A percentile compares a stretch with the other conserved stretches of the same genome.
phyloP scores from a whole-genome alignment of 2,797 vertebrate species.

The Aeoliscus strigatus region DNA sequence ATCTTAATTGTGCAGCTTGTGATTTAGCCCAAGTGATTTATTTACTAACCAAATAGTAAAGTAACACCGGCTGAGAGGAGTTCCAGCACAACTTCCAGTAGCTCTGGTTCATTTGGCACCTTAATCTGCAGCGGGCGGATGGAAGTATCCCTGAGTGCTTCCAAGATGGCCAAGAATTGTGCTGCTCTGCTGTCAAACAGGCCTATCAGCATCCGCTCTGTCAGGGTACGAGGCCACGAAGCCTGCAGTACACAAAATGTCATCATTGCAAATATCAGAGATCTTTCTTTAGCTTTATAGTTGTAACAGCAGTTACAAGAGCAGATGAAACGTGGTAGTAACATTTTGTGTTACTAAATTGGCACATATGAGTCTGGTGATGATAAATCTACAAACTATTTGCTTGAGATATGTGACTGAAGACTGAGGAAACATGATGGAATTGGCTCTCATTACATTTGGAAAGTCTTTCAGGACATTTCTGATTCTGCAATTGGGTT shows the following conservation, averaged over 20 bases:
- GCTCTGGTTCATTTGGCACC: conserved; percentile 74
- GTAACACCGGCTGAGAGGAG: conserved; percentile 85
- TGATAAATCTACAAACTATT: no score
- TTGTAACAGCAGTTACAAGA: no score
- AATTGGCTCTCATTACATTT: conserved; percentile 65
- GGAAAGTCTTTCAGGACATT: conserved; percentile 71
- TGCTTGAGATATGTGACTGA: no score
- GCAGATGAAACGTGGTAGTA: no score
- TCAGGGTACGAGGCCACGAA: conserved; percentile 78
- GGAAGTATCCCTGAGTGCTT: conserved; percentile 80
- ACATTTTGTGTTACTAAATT: no score
- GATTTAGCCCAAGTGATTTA: no score
- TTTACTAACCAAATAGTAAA: conserved; percentile 81
- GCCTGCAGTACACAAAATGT: conserved; percentile 61
- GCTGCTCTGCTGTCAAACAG: conserved; percentile 82
- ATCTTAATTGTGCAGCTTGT: no score
- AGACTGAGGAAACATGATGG: background rate
- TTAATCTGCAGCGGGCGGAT: conserved; percentile 66
- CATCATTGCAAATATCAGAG: no score
- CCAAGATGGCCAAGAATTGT: conserved; percentile 84
- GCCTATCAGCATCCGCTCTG: conserved; percentile 77
- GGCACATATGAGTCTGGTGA: no score
- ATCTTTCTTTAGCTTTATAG: no score
- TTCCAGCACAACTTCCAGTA: conserved; percentile 79
- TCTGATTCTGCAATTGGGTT: conserved; percentile 65